Evolutionary conservation across 2,888 invertebrate species (phyloP).

Genomic region (Salticus scenicus): DNA sequence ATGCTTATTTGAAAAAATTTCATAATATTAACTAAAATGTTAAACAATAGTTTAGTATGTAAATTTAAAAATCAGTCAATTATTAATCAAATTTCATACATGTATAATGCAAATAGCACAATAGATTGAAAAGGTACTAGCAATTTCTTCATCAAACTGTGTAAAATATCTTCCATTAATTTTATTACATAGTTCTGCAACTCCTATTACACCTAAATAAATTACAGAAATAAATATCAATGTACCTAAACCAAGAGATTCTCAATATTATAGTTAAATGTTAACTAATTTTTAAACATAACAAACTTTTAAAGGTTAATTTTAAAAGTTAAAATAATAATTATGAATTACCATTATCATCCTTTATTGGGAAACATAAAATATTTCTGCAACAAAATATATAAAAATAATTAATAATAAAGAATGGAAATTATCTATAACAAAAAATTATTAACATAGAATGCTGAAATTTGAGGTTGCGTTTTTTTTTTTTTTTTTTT

Average conservation of each 20-base stretch:
- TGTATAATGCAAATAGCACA: conserved; percentile 88
- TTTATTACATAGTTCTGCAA: conserved; percentile 87
- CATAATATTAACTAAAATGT: too few relatives aligned
- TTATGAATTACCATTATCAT: conserved; percentile 78
- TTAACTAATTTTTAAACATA: too few relatives aligned
- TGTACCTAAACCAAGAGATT: too few relatives aligned
- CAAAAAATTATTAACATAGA: too few relatives aligned
- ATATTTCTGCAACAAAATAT: conserved; percentile 80
- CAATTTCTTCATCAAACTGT: conserved; percentile 85
- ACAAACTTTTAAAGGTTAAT: background rate
- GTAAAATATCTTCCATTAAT: conserved; percentile 82
- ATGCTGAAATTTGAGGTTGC: too few relatives aligned
- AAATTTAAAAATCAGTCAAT: too few relatives aligned
- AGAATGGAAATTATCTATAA: too few relatives aligned
- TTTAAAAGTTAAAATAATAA: background rate
- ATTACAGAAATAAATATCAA: background rate
- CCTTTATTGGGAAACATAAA: conserved; percentile 88
- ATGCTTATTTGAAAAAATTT: too few relatives aligned
- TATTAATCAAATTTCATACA: too few relatives aligned
- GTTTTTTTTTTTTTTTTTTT: too few relatives aligned
- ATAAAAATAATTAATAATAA: background rate
- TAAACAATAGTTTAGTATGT: too few relatives aligned
- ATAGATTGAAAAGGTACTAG: conserved; percentile 85
- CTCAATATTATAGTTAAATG: too few relatives aligned
- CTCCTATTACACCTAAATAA: conserved; percentile 79